Conservation (phyloP, 2,888 invertebrate species). For the Chydorus sphaericus region DNA sequence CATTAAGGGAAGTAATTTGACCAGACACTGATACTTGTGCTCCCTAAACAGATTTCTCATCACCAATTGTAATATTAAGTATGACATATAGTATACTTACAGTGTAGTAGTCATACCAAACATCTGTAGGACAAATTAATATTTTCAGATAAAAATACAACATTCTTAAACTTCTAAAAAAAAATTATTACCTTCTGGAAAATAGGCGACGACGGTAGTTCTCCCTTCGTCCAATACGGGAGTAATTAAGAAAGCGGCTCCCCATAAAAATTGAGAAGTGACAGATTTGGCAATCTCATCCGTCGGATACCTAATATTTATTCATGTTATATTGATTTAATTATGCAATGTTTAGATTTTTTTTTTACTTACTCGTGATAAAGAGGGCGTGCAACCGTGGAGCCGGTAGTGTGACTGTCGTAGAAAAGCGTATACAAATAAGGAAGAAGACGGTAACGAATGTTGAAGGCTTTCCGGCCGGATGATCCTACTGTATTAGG, state of each 20-base stretch:
- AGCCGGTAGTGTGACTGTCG: slow-evolving; percentile 22
- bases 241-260: slow-evolving; percentile 27
- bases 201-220: slow-evolving; percentile 24
- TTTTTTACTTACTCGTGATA: slow-evolving; percentile 23
- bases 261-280: slow-evolving; percentile 28
- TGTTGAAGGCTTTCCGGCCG: slow-evolving; percentile 19
- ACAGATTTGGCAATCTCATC: slow-evolving; percentile 22
- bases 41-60: background rate
- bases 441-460: slow-evolving; percentile 32
- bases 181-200: too few species aligned
- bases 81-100: slow-evolving; percentile 16
- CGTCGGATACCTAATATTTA: slow-evolving; percentile 23
- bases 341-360: background rate
- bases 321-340: background rate
- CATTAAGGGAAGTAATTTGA: background rate
- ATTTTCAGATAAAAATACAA: too few species aligned
- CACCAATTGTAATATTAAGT: background rate
- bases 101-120: slow-evolving; percentile 26
- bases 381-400: slow-evolving; percentile 28
- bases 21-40: background rate
- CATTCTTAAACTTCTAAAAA: too few species aligned
- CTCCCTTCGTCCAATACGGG: slow-evolving; percentile 21
- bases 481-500: slow-evolving; percentile 31
- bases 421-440: slow-evolving; percentile 33
- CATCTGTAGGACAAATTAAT: too few species aligned